Base-by-base conservation (phyloP, 2,888 invertebrate genomes). In the Chironomus tentans region DNA sequence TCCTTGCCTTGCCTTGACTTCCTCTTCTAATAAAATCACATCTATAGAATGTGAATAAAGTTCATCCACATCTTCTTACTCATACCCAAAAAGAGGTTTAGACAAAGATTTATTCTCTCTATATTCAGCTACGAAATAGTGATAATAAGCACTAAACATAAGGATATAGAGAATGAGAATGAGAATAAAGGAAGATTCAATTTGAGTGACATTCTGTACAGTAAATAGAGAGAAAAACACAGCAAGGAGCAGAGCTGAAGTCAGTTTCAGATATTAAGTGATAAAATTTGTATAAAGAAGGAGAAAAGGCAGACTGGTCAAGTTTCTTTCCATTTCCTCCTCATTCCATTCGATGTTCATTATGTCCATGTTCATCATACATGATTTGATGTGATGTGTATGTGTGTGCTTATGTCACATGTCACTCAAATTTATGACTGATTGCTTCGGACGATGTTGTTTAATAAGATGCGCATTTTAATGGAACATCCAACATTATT, bases 401-500 rank as follows among this genome's bases (percentile, higher is more conserved):
- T 18, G 12, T 21, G 50, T 18, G 12, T 70, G 70, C 22, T 70
- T 50, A 48, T 70, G 70, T 70, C 50, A 70, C 24, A 48, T 70
- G 70, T 70, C 70, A 70, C 50, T 70, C 70, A 70, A 70, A 18
- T 18, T 70, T 70, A 70, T 70, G 70, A 70, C 48, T 70, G 70
- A 70, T 70, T 70, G 70, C 70, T 70, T 70, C n/a, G 70, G 70
- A 38, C 38, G 38, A 70, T 56, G 56, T 56, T 50, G 22, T 70
- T 56, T 70, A 70, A 70, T 70, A 70, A 70, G 70, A 70, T 70
- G 70, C 70, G 72, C 72, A 72, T 62, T 72, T 72, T 72, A 62
- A 62, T 72, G 72, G 38, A 46, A 22, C 15, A 5, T 22, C 18
- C 62, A 62, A 65, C 21, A 65, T 24, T 65, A 21, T 22, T 65